Base-by-base conservation (phyloP, 2,113 vertebrate genomes). In the Poecilia latipinna region DNA sequence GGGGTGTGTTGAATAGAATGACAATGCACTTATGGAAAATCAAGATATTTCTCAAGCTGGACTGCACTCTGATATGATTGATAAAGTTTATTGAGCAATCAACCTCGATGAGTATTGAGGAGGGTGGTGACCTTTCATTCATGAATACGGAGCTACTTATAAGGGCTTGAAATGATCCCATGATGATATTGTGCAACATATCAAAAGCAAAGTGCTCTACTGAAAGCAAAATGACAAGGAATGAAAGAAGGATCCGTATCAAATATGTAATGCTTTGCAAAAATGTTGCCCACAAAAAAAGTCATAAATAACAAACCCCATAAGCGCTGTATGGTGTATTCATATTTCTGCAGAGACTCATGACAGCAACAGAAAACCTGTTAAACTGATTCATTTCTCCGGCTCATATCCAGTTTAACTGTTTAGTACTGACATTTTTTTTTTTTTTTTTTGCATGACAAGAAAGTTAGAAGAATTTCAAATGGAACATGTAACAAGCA, bases 41-140 rank as follows among this genome's bases (percentile, higher is more conserved):
- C 28, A 31, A 79, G 57, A 78, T 68, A 69, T 44, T 65, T 66
- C 8, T 42, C 26, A 65, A 57, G 70, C n/a, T 83, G 70, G 70
- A 82, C 61, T 62, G 11, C 15, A 60, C 19, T 22, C 61, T 63
- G 86, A 86, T 83, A 90, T 83, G 65, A 68, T 67, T 48, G 82
- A 83, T 81, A 85, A 83, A 66, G 60, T 65, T 69, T 61, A 72
- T 74, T 69, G 80, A 84, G 73, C 13, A 28, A 44, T 66, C 62
- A 51, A 26, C 42, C 64, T 65, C 66, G 61, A 63, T 62, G 72
- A 54, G n/a, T 72, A 13, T 78, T 67, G 69, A 10, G 32, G 39
- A 26, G 54, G 24, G 68, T 74, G 75, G 44, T 44, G 11, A 19
- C 29, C 10, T 62, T 61, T 86, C 72, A 84, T 88, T 86, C 26